A percentile compares a stretch with the other conserved stretches of the same genome.
phyloP scores from a whole-genome alignment of 2,113 vertebrate species.

The Thalassarche chlororhynchos region DNA sequence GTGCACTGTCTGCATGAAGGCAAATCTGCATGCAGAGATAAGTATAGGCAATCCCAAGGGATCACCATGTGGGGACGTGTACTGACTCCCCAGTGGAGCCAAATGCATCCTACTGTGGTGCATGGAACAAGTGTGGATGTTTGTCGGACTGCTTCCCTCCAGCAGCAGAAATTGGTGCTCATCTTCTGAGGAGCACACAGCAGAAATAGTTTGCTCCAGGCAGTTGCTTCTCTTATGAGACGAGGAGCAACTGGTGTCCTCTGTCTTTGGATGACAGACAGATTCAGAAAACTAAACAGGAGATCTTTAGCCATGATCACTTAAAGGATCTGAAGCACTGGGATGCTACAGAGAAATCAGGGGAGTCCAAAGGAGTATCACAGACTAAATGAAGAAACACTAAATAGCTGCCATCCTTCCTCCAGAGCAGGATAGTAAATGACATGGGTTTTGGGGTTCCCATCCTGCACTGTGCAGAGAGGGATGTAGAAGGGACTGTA shows the following conservation, averaged over 20 bases:
- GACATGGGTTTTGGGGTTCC: neutral
- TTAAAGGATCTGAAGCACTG: neutral
- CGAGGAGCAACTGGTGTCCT: neutral
- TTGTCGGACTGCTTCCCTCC: neutral
- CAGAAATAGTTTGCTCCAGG: neutral
- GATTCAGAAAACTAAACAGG: neutral
- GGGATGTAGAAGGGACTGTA: neutral
- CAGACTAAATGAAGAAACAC: neutral
- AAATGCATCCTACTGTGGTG: rapidly evolving
- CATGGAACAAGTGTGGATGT: neutral
- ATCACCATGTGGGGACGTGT: neutral
- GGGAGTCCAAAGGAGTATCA: neutral
- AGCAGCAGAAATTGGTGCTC: neutral
- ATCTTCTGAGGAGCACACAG: neutral
- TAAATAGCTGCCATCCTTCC: neutral
- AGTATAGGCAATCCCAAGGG: neutral
- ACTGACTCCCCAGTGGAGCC: neutral
- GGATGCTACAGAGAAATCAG: neutral
- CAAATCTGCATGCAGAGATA: neutral
- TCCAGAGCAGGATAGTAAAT: neutral
- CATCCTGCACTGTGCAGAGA: neutral
- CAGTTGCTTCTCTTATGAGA: neutral
- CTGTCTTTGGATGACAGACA: neutral
- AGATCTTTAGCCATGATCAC: neutral
- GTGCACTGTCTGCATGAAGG: neutral